These are phyloP conservation scores for Anadara kagoshimensis DNA, from an alignment of 1,140 invertebrate genomes.

Conservation along the genomic window DNA sequence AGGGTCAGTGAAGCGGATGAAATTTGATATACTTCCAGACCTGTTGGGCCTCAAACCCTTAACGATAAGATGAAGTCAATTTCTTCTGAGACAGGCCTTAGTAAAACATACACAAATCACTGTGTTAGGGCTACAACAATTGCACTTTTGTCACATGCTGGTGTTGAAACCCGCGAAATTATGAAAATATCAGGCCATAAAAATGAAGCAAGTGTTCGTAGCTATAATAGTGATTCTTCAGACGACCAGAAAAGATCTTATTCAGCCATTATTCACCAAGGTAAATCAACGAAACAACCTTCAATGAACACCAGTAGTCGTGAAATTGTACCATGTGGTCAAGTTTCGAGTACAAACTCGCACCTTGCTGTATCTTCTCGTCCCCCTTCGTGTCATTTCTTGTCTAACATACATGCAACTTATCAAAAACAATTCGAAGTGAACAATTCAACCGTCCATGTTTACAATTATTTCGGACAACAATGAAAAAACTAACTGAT, in stretches of 20 bases:
- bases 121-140: constrained; percentile 26
- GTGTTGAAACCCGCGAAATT: constrained; percentile 11
- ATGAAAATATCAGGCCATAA: constrained; percentile 17
- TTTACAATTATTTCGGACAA: too few species aligned
- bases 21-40: constrained; percentile 10
- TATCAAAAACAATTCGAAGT: neutral
- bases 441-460: neutral
- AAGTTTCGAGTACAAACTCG: neutral
- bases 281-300: too few species aligned
- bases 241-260: constrained; percentile 12
- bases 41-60: constrained; percentile 3
- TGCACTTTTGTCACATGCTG: constrained; percentile 20
- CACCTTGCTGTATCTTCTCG: neutral
- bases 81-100: constrained; percentile 16
- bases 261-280: constrained; percentile 11
- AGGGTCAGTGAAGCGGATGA: neutral
- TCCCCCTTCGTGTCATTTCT: neutral
- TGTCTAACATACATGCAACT: neutral
- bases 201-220: constrained; percentile 1
- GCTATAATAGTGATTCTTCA: neutral
- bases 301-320: neutral
- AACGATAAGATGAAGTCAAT: constrained; percentile 28
- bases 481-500: too few species aligned
- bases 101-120: constrained; percentile 30
- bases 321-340: neutral